These are phyloP conservation scores for Nesidiocoris tenuis DNA, from an alignment of 2,888 invertebrate species.

Conservation along the genomic window DNA sequence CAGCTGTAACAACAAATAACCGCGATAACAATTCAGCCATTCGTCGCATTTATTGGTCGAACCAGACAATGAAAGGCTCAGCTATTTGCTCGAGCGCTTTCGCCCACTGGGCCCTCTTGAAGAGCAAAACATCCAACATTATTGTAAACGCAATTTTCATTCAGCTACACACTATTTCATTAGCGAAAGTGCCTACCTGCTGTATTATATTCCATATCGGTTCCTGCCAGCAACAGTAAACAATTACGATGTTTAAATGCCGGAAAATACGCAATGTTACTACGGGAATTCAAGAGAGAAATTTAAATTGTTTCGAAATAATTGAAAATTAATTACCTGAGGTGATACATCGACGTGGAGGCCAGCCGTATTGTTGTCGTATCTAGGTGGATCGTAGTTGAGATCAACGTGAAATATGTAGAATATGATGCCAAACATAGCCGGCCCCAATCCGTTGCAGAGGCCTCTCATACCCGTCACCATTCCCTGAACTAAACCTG, in stretches of 20 bases:
- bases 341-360: slow-evolving; percentile 59
- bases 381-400: slow-evolving; percentile 66
- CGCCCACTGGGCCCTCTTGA: too few species aligned
- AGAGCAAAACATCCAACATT: too few species aligned
- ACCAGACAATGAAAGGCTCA: too few species aligned
- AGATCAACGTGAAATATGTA: slow-evolving; percentile 98
- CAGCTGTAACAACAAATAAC: slow-evolving; percentile 60
- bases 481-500: slow-evolving; percentile 90
- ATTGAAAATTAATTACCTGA: slow-evolving; percentile 58
- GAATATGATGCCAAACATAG: slow-evolving; percentile 97
- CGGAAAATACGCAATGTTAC: too few species aligned
- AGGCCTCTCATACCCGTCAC: slow-evolving; percentile 98
- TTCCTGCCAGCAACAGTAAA: slow-evolving; percentile 48
- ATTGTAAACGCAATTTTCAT: too few species aligned
- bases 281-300: too few species aligned
- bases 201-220: slow-evolving; percentile 50
- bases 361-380: slow-evolving; percentile 59
- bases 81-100: too few species aligned
- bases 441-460: slow-evolving; percentile 97
- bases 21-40: too few species aligned
- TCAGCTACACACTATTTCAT: too few species aligned
- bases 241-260: background rate
- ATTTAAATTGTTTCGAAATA: too few species aligned
- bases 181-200: slow-evolving; percentile 46
- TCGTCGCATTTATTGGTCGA: too few species aligned